Base-by-base conservation (phyloP, 2,113 vertebrate species). In the Pelusios castaneus region DNA sequence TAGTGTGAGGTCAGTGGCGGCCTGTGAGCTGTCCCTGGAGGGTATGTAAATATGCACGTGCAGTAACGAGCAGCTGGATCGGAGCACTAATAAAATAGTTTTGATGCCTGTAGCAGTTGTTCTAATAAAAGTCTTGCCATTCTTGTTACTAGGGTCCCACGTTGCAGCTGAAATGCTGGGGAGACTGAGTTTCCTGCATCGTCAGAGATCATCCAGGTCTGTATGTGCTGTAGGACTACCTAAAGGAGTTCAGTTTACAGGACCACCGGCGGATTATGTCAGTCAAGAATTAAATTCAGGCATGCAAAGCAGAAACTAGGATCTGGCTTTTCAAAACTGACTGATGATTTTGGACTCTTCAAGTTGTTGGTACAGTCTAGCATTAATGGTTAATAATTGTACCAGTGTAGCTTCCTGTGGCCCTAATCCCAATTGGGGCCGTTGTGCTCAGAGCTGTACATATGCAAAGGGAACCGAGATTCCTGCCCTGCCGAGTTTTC, bases 401-500 rank as follows among this genome's bases (percentile, higher is more conserved):
- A 67, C 14, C 34, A 8, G 16, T n/a, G 60, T 8, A 67, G 14
- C 51, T 16, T 14, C 14, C 51, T 16, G 14, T 52, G 51, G 51
- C 12, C 34, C 24, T 38, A 60, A 63, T 82, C 43, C 34, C 25
- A 11, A n/a, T 43, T 31, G 17, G 13, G 38, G 5, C 25, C 60
- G 2, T 6, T 0, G 22, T 9, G 70, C 85, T 8, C 0, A 8
- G 60, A 41, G 73, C 80, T 17, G n/a, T 1, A 7, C 1, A 0
- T 0, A 2, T 29, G 2, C 1, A 0, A 60, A 51, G 13, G 80
- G 10, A 4, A 1, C 0, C 1, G 0, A 22, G 17, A 1, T 6
- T 0, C 25, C 43, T 1, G 3, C 6, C 92, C 93, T 6, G 1
- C 12, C 25, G 83, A 7, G 4, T 41, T 80, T 14, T 0, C 11